Evolutionary conservation across 2,113 vertebrate species (phyloP).

Genomic region (Cyprinodon variegatus): DNA sequence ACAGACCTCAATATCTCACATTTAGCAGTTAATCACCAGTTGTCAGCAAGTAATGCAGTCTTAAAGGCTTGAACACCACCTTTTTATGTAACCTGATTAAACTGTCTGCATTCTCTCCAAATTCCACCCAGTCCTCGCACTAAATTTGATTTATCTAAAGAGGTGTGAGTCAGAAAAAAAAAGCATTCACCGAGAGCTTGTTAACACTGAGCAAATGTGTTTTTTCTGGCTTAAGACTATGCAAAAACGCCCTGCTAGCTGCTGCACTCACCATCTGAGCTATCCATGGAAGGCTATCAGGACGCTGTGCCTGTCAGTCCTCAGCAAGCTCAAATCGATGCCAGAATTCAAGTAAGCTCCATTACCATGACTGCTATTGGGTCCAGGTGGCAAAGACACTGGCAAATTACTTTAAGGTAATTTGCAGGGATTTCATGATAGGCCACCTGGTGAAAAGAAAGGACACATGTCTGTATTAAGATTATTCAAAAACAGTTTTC

Average conservation of each 20-base stretch:
- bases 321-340: conserved; percentile 82
- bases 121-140: conserved; percentile 20
- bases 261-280: conserved; percentile 86
- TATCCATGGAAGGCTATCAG: conserved; percentile 76
- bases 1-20: conserved; percentile 11
- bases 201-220: conserved; percentile 72
- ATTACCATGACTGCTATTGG: conserved; percentile 84
- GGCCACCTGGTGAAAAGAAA: not conserved
- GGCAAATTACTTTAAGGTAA: conserved; percentile 70
- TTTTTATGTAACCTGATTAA: conserved; percentile 9
- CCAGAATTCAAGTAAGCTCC: conserved; percentile 87
- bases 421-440: not conserved
- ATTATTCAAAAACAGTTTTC: not conserved
- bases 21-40: conserved; percentile 18
- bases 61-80: not conserved
- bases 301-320: conserved; percentile 86
- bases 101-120: conserved; percentile 25
- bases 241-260: conserved; percentile 36
- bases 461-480: not conserved
- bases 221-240: conserved; percentile 24
- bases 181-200: conserved; percentile 34
- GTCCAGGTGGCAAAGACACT: conserved; percentile 82
- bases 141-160: conserved; percentile 16
- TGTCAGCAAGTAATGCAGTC: not conserved
- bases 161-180: conserved; percentile 7